phyloP scores from a whole-genome alignment of 2,888 invertebrate species.

The Muscina levida region DNA sequence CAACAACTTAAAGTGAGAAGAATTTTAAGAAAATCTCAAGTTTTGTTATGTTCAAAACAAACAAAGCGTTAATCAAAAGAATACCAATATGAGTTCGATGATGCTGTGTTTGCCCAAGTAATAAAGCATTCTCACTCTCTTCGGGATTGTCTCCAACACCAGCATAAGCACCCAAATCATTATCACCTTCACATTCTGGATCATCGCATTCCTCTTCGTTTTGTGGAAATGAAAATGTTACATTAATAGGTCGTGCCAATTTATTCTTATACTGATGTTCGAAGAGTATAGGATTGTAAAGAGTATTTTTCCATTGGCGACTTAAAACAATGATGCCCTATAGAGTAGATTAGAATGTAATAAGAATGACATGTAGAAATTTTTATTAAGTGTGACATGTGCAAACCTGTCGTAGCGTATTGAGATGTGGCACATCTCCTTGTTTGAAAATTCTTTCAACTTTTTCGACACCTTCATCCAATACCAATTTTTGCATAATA shows the following conservation, averaged over 20 bases:
- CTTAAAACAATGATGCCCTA: conserved; percentile 97
- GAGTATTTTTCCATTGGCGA: conserved; percentile 97
- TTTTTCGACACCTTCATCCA: conserved; percentile 87
- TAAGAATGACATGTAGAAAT: background rate
- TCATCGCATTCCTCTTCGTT: conserved; percentile 84
- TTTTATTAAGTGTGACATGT: too few species aligned
- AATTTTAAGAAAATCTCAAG: conserved; percentile 57
- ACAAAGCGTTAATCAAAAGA: conserved; percentile 79
- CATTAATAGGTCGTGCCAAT: conserved; percentile 90
- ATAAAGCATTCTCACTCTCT: conserved; percentile 81
- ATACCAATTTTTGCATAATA: conserved; percentile 91
- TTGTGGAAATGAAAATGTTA: conserved; percentile 92
- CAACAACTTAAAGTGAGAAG: conserved; percentile 25
- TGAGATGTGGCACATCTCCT: conserved; percentile 91
- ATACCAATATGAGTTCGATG: conserved; percentile 80
- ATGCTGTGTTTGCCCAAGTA: conserved; percentile 80
- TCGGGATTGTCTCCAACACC: conserved; percentile 78
- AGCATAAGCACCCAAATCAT: conserved; percentile 74
- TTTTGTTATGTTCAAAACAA: conserved; percentile 66
- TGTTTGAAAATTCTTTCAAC: conserved; percentile 92
- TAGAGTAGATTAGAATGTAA: background rate
- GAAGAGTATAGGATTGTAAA: conserved; percentile 94
- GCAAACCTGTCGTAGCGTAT: conserved; percentile 90
- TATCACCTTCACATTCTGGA: conserved; percentile 78
- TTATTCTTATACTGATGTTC: conserved; percentile 94